Base-by-base conservation (phyloP, 2,113 vertebrate genomes). In the Vanacampus margaritifer region DNA sequence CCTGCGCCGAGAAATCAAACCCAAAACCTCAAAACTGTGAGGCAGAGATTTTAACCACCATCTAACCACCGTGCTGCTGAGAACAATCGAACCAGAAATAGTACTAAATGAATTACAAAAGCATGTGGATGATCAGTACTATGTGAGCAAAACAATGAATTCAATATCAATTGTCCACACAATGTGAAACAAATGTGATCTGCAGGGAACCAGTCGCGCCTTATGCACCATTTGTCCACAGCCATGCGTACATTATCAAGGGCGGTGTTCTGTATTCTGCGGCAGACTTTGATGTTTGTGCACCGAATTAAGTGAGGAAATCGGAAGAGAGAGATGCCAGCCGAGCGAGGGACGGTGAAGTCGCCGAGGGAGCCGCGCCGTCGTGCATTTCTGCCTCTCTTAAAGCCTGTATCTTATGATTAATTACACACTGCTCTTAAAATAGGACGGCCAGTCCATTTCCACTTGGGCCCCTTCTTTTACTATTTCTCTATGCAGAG, bases 351-450 rank as follows among this genome's bases (percentile, higher is more conserved):
- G 78, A 78, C 73, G 82, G 71, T 54, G 73, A 69, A 81, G 80
- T 79, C 79, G 83, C 71, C 70, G 45, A 79, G 80, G 77, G 84
- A 79, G 73, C 64, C 39, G 9, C 37, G 24, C 60, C 57, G 79
- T 84, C 76, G 71, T 67, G 79, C 83, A 72, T 75, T 82, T 84
- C 69, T 59, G 73, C 67, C 68, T 72, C 71, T 79, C 68, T 76
- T 80, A 84, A 87, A 82, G 73, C 76, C 84, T 79, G 78, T 67
- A 54, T 63, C 75, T 84, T 82, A 84, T 86, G 86, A 90, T 89
- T 89, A 90, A 90, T 88, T 87, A 82, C 88, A 80, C 74, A 68
- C 53, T 60, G 68, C 67, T 81, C 84, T 79, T 81, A 79, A 89
- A 89, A 90, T 89, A 90, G 86, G 80, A 70, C 75, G 74, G 77